phyloP scores from a whole-genome alignment of 2,113 vertebrate genomes.

The Cheilinus undulatus region DNA sequence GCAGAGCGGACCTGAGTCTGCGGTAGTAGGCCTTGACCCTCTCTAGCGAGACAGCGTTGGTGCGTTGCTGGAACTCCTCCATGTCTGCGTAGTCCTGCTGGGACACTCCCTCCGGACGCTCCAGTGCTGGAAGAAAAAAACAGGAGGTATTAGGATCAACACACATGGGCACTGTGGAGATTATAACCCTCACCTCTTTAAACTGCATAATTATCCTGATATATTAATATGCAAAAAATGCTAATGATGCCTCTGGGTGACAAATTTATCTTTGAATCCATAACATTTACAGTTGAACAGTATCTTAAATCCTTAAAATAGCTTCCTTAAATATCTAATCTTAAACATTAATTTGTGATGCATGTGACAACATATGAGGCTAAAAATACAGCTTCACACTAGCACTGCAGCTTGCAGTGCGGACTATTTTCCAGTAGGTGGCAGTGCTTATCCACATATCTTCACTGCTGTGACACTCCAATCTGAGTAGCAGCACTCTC shows the following conservation, averaged over 20 bases:
- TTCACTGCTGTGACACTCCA: not conserved
- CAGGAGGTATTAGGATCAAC: not conserved
- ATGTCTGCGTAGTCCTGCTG: conserved; percentile 78
- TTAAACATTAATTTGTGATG: not conserved
- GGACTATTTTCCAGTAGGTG: conserved; percentile 56
- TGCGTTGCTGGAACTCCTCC: conserved; percentile 94
- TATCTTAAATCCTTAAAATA: not conserved
- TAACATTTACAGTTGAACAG: not conserved
- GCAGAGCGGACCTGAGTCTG: conserved; percentile 89
- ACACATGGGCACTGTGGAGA: not conserved
- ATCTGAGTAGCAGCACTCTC: not conserved
- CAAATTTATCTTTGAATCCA: not conserved
- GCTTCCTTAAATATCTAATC: not conserved
- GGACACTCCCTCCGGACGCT: conserved; percentile 85
- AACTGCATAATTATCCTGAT: not conserved
- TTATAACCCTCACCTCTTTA: not conserved
- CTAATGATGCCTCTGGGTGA: not conserved
- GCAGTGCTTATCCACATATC: conserved; percentile 40
- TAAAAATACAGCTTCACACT: conserved; percentile 2
- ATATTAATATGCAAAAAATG: not conserved
- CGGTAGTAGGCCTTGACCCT: conserved; percentile 97
- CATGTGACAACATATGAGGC: not conserved
- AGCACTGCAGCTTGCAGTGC: conserved; percentile 16
- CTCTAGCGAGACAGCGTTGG: conserved; percentile 91
- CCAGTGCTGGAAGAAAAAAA: conserved; percentile 85